These are phyloP conservation scores for Alosa alosa DNA, from an alignment of 2,113 vertebrate species.

Conservation along the genomic window DNA sequence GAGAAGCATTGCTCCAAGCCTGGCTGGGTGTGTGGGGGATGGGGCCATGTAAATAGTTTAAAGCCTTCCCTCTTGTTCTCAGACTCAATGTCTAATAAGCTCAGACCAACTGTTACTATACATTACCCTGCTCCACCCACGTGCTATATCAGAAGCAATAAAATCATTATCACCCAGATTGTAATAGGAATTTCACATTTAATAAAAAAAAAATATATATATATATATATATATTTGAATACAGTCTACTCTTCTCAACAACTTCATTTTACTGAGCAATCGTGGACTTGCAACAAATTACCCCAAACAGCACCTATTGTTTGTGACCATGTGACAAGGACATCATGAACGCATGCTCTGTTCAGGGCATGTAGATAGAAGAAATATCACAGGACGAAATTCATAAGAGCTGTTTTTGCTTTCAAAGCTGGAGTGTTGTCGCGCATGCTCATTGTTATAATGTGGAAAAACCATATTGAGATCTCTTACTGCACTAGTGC, in stretches of 20 bases:
- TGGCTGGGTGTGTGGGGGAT: neutral
- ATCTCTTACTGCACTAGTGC: conserved; percentile 28
- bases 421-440: conserved; percentile 20
- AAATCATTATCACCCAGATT: too few relatives aligned
- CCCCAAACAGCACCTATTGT: conserved; percentile 35
- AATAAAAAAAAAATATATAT: too few relatives aligned
- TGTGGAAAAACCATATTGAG: conserved; percentile 30
- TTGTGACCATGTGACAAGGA: conserved; percentile 39
- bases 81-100: neutral
- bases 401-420: conserved; percentile 33
- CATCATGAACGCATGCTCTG: conserved; percentile 47
- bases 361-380: conserved; percentile 22
- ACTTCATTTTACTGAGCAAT: neutral
- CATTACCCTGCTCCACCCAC: neutral
- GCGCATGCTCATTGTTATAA: conserved; percentile 47
- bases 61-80: neutral
- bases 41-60: neutral
- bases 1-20: neutral
- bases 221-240: neutral
- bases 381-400: conserved; percentile 35
- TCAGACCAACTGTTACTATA: neutral
- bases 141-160: neutral
- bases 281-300: neutral
- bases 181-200: neutral
- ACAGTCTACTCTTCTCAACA: neutral